phyloP scores from a whole-genome alignment of 2,888 invertebrate species.

The Psococerastis gibbosa region DNA sequence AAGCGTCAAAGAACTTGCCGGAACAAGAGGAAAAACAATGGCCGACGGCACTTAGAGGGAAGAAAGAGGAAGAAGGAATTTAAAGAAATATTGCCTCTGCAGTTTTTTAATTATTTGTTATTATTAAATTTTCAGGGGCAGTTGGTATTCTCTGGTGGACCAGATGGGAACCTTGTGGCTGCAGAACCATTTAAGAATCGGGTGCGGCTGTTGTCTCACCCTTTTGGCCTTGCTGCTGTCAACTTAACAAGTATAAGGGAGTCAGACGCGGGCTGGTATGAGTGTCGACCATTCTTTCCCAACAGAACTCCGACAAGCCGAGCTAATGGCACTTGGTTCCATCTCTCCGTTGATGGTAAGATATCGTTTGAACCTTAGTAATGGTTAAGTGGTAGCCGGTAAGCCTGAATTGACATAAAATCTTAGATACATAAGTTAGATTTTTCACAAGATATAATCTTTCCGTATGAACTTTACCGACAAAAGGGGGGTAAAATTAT shows the following conservation, averaged over 20 bases:
- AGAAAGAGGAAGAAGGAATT: too few relatives aligned
- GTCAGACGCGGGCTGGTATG: conserved; percentile 80
- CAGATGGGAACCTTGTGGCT: conserved; percentile 47
- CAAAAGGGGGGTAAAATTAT: conserved; percentile 78
- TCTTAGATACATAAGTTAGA: too few relatives aligned
- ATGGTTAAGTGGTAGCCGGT: too few relatives aligned
- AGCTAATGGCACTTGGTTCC: conserved; percentile 80
- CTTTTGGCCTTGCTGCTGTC: conserved; percentile 47
- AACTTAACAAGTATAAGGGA: conserved; percentile 75
- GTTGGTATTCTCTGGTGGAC: conserved; percentile 63
- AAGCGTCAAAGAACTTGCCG: too few relatives aligned
- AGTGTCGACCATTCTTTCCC: conserved; percentile 73
- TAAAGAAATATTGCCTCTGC: too few relatives aligned
- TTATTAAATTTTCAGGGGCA: conserved; percentile 37
- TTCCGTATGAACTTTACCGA: conserved; percentile 78
- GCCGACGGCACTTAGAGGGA: too few relatives aligned
- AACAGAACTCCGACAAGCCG: conserved; percentile 68
- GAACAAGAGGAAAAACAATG: too few relatives aligned
- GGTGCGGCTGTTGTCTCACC: conserved; percentile 31
- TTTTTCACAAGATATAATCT: conserved; percentile 68
- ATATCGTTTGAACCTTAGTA: too few relatives aligned
- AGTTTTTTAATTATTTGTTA: background rate
- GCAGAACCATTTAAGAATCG: conserved; percentile 53
- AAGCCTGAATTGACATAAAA: too few relatives aligned
- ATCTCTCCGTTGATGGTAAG: conserved; percentile 71